Evolutionary conservation across 2,113 vertebrate species (phyloP).

Genomic region (Zapornia atra): DNA sequence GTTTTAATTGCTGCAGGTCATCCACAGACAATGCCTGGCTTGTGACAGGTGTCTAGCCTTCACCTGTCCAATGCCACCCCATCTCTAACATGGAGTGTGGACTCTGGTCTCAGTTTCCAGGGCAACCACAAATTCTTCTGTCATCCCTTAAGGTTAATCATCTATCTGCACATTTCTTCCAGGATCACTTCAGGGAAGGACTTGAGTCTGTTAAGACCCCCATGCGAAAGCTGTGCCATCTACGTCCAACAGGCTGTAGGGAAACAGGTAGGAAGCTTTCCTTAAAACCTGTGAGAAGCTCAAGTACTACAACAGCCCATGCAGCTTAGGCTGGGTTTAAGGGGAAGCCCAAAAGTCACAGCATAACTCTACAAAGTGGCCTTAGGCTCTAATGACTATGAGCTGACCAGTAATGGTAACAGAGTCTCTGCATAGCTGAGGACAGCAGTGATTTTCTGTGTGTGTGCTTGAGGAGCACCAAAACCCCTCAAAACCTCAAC

Average conservation of each 20-base stretch:
- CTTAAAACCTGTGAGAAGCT: neutral
- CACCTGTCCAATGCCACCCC: neutral
- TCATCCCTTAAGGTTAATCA: neutral
- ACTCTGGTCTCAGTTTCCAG: slow-evolving; percentile 20
- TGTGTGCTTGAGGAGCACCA: neutral
- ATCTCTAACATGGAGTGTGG: neutral
- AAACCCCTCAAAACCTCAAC: neutral
- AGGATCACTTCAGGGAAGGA: neutral
- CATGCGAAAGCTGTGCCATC: neutral
- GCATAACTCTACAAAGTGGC: neutral
- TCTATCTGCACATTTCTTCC: neutral
- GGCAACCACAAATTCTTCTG: slow-evolving; percentile 4
- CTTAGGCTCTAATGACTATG: neutral
- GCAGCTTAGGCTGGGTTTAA: neutral
- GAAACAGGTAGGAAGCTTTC: neutral
- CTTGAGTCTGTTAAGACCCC: neutral
- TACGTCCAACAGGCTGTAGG: neutral
- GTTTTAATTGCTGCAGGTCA: neutral
- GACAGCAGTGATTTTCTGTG: neutral
- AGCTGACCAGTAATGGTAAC: neutral
- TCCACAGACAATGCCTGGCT: neutral
- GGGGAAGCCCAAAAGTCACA: neutral
- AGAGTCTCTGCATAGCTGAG: neutral
- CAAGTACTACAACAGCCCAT: neutral
- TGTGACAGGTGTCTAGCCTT: neutral